Evolutionary conservation across 2,113 vertebrate species (phyloP).

Genomic region (Scomber colias): DNA sequence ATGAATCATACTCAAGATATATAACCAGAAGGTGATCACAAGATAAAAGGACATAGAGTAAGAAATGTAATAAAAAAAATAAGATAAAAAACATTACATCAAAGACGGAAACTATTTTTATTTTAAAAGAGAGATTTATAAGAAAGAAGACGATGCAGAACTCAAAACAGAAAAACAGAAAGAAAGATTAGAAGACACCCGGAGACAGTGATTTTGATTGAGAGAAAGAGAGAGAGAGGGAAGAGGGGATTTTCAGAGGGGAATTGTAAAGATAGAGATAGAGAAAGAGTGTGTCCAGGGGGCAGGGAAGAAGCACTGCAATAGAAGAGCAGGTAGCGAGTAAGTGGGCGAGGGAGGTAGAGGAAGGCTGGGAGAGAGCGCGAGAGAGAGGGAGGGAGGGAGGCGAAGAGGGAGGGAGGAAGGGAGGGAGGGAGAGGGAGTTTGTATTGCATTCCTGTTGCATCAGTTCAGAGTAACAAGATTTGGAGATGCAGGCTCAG

Average conservation of each 20-base stretch:
- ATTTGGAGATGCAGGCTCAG: conserved; percentile 84
- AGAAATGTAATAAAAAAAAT: conserved; percentile 5
- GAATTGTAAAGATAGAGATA: conserved; percentile 59
- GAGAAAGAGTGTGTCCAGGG: conserved; percentile 62
- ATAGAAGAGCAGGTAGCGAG: conserved; percentile 63
- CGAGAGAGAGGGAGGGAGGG: conserved; percentile 14
- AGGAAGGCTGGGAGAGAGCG: conserved; percentile 38
- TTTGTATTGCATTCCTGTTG: conserved; percentile 84
- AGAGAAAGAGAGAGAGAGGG: conserved; percentile 50
- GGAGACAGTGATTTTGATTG: conserved; percentile 72
- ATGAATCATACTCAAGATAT: not conserved
- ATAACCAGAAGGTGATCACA: conserved; percentile 7
- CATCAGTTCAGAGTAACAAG: conserved; percentile 86
- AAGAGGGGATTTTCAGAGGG: conserved; percentile 53
- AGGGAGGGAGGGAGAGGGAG: conserved; percentile 36
- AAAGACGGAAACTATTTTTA: conserved; percentile 35
- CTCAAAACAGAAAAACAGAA: conserved; percentile 10
- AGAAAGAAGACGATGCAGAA: not conserved
- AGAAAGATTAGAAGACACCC: conserved; percentile 56
- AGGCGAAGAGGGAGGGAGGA: not conserved
- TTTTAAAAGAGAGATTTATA: conserved; percentile 7
- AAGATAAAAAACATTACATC: conserved; percentile 37
- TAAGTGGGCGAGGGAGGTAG: conserved; percentile 65
- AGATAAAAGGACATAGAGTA: conserved; percentile 22
- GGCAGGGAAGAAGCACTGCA: conserved; percentile 54